These are phyloP conservation scores for Lethrus apterus DNA, from an alignment of 1,140 invertebrate genomes.

Conservation along the genomic window DNA sequence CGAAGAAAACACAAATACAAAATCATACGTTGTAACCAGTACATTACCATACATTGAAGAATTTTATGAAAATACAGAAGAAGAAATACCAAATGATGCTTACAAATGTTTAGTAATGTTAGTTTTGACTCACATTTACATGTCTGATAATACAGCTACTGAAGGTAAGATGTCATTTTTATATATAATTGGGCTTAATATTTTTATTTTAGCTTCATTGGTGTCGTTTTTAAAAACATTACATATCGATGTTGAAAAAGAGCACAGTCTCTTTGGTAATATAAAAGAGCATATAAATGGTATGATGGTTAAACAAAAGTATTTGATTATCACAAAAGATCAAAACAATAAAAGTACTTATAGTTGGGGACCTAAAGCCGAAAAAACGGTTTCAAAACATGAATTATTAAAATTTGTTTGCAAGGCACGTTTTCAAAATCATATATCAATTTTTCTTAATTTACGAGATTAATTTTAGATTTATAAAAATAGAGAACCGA, in stretches of 20 bases:
- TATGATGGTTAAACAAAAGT: constrained; percentile 26
- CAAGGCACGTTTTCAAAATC: constrained; percentile 20
- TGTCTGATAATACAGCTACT: constrained; percentile 24
- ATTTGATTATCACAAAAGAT: constrained; percentile 25
- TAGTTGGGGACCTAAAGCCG: constrained; percentile 27
- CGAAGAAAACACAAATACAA: constrained; percentile 19
- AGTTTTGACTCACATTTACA: constrained; percentile 31
- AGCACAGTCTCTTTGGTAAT: constrained; percentile 28
- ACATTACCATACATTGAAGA: constrained; percentile 22
- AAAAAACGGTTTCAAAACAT: constrained; percentile 30
- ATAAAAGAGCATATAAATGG: constrained; percentile 29
- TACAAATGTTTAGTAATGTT: constrained; percentile 29
- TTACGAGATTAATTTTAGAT: constrained; percentile 8
- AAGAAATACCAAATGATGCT: constrained; percentile 21
- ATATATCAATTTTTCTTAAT: constrained; percentile 1
- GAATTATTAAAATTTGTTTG: constrained; percentile 30
- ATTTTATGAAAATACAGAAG: constrained; percentile 9
- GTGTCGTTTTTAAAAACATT: constrained; percentile 28
- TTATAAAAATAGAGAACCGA: constrained; percentile 23
- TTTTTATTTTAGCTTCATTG: constrained; percentile 25
- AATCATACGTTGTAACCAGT: constrained; percentile 27
- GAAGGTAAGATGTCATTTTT: constrained; percentile 23
- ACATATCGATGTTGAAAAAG: constrained; percentile 24
- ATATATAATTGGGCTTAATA: constrained; percentile 6
- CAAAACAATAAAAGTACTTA: constrained; percentile 20